Evolutionary conservation across 2,113 vertebrate species (phyloP), one percentile per base, ranked within the genome.

Genomic region (Calcarius ornatus): DNA sequence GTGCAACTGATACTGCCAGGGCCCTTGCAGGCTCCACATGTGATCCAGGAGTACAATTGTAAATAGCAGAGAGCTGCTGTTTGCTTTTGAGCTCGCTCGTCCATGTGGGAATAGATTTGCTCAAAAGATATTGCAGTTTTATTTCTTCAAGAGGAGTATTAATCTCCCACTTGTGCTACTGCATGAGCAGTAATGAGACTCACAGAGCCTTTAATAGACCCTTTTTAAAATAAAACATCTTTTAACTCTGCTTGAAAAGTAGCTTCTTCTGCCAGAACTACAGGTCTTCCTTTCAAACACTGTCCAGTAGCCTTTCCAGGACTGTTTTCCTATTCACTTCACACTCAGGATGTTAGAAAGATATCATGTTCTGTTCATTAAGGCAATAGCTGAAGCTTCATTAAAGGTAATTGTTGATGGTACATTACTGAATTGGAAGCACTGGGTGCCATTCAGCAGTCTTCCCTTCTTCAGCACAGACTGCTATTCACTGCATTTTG

Each of bases 21-120:
- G 54, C 38, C 72, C 81, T 85, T 60, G 19, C 35, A 94, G 64
- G 37, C 37, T 81, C 47, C 40, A 27, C 31, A 12, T 11, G 18
- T 54, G 47, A 77, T 84, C 45, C 66, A 79, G 75, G 22, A 92
- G 43, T 33, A 51, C 25, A 75, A 24, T 2, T 1, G 0, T 81
- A 93, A 92, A 68, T 13, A 92, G 56, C 56, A 90, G 19, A 60
- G 66, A 90, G 43, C 31, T 92, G 82, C 21, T 78, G 28, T 68
- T 86, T 92, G 72, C 60, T 96, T 80, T 71, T 83, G 77, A 86
- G 64, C 48, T 79, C 11, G 0, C 47, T 28, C 0, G 0, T 90
- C 71, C 80, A 64, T 9, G 15, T 84, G 82, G 64, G 60, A 92
- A 96, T 40, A 94, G 64, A 82, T 75, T 81, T 94, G 51, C 68